phyloP scores from a whole-genome alignment of 2,797 vertebrate genomes.

The Hemitrygon akajei region DNA sequence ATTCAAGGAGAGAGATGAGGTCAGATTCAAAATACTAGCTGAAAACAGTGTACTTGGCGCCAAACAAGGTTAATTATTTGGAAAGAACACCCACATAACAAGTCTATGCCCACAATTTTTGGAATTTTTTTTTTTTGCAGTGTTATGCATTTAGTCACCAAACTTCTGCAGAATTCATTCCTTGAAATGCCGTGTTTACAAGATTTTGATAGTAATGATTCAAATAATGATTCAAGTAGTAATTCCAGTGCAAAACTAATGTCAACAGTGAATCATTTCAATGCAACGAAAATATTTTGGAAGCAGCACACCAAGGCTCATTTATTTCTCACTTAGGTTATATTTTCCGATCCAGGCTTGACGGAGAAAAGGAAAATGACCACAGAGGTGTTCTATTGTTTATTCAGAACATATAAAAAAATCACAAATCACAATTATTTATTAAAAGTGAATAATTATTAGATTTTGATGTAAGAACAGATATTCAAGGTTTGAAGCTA shows the following conservation, averaged over 20 bases:
- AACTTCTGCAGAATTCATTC: background rate
- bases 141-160: background rate
- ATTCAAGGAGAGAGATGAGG: too few relatives aligned
- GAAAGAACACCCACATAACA: too few relatives aligned
- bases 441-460: too few relatives aligned
- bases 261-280: background rate
- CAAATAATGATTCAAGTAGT: too few relatives aligned
- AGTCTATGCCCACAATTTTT: too few relatives aligned
- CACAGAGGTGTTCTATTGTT: background rate
- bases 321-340: background rate
- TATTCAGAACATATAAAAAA: background rate
- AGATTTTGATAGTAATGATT: background rate
- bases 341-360: background rate
- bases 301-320: background rate
- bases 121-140: background rate
- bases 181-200: background rate
- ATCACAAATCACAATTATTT: too few relatives aligned
- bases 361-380: too few relatives aligned
- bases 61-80: too few relatives aligned
- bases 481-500: too few relatives aligned
- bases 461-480: too few relatives aligned
- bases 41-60: too few relatives aligned
- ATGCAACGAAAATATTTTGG: background rate
- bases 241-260: background rate
- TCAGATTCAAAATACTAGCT: too few relatives aligned